These are phyloP conservation scores for Nomia melanderi DNA, from an alignment of 1,140 invertebrate genomes.

Conservation along the genomic window DNA sequence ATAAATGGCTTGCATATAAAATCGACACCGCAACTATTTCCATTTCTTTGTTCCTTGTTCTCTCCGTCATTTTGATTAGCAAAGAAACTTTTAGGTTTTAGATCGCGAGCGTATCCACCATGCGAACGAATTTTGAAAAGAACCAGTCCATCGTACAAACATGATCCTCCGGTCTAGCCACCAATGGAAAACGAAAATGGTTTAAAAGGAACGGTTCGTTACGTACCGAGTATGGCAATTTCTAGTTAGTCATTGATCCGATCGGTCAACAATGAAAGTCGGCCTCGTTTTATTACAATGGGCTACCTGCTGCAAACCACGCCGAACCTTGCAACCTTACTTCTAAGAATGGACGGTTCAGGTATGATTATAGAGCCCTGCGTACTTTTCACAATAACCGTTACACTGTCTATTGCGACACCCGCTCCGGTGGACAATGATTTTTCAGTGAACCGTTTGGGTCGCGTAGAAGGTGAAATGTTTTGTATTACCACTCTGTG, in stretches of 20 bases:
- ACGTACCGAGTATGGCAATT: background rate
- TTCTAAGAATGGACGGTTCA: background rate
- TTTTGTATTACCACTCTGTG: no score
- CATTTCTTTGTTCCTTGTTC: background rate
- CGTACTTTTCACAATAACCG: background rate
- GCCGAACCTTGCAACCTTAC: background rate
- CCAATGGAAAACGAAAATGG: background rate
- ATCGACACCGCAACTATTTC: background rate
- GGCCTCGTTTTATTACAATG: constrained; percentile 3
- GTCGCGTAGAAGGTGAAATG: background rate
- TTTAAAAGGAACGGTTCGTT: background rate
- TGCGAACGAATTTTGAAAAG: background rate
- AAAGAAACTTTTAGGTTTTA: background rate
- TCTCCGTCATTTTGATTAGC: background rate
- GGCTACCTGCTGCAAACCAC: background rate
- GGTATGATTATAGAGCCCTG: background rate
- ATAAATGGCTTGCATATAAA: background rate
- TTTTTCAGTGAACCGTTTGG: background rate
- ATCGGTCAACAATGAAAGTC: background rate
- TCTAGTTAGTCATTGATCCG: background rate
- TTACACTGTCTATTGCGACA: background rate
- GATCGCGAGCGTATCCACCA: no score
- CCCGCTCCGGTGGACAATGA: background rate
- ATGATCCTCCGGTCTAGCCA: background rate
- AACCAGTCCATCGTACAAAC: background rate